Evolutionary conservation across 2,888 invertebrate species (phyloP).

Genomic region (Eupeodes latifasciatus): DNA sequence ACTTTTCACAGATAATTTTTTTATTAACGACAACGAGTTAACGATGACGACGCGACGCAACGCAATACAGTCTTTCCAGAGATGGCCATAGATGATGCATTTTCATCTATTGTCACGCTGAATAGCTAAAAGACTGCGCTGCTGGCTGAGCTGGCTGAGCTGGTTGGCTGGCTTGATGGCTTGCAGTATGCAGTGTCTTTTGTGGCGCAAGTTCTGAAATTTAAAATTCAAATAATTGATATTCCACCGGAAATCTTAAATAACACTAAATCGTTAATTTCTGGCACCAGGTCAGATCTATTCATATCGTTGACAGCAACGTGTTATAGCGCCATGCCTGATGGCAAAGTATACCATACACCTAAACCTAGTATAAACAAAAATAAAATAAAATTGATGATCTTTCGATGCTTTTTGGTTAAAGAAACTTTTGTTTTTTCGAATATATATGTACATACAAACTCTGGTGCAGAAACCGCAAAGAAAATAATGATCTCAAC

Average conservation of each 20-base stretch:
- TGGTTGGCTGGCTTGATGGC: not conserved
- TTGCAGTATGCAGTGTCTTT: constrained; percentile 15
- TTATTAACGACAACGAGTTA: constrained; percentile 13
- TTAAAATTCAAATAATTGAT: constrained; percentile 66
- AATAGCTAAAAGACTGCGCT: not conserved
- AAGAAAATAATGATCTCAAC: constrained; percentile 48
- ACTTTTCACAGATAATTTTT: constrained; percentile 70
- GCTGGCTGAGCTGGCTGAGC: not conserved
- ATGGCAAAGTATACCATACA: not conserved
- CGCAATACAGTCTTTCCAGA: not conserved
- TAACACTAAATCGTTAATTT: constrained; percentile 63
- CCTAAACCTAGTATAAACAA: not conserved
- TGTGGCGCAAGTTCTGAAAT: constrained; percentile 70
- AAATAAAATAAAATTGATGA: constrained; percentile 47
- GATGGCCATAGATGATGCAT: constrained; percentile 47
- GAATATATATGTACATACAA: not conserved
- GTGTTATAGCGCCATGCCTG: constrained; percentile 64
- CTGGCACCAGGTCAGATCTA: constrained; percentile 33
- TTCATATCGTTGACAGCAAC: constrained; percentile 64
- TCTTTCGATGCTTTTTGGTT: constrained; percentile 58
- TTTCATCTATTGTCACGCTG: constrained; percentile 49
- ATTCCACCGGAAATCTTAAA: constrained; percentile 65
- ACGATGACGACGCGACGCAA: not conserved
- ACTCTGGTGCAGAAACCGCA: constrained; percentile 47
- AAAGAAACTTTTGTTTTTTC: constrained; percentile 44